These are phyloP conservation scores for Pseudomyrmex dendroicus DNA, from an alignment of 1,140 invertebrate species.

Conservation along the genomic window DNA sequence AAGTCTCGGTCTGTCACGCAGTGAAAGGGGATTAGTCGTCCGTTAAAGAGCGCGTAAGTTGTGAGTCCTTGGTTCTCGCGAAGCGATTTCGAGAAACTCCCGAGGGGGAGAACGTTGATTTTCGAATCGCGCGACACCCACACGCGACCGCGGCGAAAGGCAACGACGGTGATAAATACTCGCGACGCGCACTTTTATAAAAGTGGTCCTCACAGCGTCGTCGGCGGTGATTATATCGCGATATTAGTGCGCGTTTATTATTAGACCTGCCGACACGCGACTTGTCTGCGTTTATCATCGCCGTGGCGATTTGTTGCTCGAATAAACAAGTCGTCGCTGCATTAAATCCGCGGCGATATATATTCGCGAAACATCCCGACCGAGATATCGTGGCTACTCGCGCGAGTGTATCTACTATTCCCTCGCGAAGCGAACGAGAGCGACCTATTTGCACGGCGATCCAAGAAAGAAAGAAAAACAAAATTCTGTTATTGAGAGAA, in stretches of 20 bases:
- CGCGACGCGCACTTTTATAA: not conserved
- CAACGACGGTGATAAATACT: not conserved
- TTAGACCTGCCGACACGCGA: constrained; percentile 37
- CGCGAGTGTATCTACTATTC: not conserved
- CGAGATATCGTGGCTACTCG: not conserved
- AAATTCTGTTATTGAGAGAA: not conserved
- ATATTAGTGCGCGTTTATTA: constrained; percentile 61
- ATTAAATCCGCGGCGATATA: constrained; percentile 33
- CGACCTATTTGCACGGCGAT: constrained; percentile 18
- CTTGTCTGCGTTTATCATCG: constrained; percentile 38
- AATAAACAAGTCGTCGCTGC: constrained; percentile 40
- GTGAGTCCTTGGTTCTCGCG: constrained; percentile 35
- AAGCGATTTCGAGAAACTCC: constrained; percentile 31
- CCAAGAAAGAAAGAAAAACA: not conserved
- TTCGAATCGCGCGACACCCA: constrained; percentile 27
- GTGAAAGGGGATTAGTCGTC: constrained; percentile 46
- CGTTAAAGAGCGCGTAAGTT: constrained; percentile 39
- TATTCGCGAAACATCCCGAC: not conserved
- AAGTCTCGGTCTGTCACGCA: constrained; percentile 28
- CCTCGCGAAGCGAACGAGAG: not conserved
- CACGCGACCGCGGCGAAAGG: not conserved
- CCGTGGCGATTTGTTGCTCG: constrained; percentile 34
- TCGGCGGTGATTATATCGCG: constrained; percentile 57
- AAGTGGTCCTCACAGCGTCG: not conserved
- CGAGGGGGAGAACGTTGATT: constrained; percentile 4